These are phyloP conservation scores for Epinotia ramella DNA, from an alignment of 2,888 invertebrate genomes.

Conservation along the genomic window DNA sequence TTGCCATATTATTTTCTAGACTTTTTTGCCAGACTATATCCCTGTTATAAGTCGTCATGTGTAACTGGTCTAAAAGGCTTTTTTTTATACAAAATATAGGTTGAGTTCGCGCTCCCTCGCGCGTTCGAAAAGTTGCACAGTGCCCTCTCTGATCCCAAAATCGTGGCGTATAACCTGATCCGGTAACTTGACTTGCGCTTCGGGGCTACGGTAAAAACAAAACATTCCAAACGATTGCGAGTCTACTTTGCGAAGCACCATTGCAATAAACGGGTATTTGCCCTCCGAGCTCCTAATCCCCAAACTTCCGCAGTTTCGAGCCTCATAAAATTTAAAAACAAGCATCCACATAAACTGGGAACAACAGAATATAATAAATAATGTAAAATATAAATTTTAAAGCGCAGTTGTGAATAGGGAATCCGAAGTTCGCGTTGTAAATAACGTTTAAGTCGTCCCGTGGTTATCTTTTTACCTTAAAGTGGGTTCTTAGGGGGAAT, in stretches of 20 bases:
- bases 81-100: too few relatives aligned
- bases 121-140: too few relatives aligned
- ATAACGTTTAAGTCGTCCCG: constrained; percentile 68
- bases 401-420: constrained; percentile 66
- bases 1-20: too few relatives aligned
- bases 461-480: constrained; percentile 70
- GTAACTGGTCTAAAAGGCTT: too few relatives aligned
- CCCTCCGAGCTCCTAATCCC: constrained; percentile 20
- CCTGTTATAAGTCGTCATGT: too few relatives aligned
- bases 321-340: constrained; percentile 53
- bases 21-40: too few relatives aligned
- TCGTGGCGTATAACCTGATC: too few relatives aligned
- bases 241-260: constrained; percentile 12
- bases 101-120: too few relatives aligned
- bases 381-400: constrained; percentile 62
- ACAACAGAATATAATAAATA: constrained; percentile 53
- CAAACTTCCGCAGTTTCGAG: constrained; percentile 44
- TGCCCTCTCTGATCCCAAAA: too few relatives aligned
- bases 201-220: not conserved
- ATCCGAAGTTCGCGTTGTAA: constrained; percentile 63
- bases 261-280: constrained; percentile 22
- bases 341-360: constrained; percentile 58
- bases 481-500: constrained; percentile 60
- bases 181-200: too few relatives aligned
- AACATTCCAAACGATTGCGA: not conserved